These are phyloP conservation scores for Uria aalge DNA, from an alignment of 2,113 vertebrate genomes.

Conservation along the genomic window DNA sequence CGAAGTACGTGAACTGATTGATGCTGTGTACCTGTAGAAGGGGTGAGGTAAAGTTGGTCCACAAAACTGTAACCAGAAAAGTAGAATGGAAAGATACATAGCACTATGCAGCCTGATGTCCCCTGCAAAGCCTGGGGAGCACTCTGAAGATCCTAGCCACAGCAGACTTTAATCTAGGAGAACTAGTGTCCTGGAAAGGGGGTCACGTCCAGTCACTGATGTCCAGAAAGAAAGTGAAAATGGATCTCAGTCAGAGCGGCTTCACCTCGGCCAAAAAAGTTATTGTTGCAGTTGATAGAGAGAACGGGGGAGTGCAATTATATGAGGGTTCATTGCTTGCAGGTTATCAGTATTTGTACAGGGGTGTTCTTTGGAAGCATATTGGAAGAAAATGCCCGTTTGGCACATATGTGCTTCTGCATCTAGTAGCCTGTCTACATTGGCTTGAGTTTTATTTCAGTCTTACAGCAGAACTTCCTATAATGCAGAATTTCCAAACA, in stretches of 20 bases:
- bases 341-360: neutral
- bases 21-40: neutral
- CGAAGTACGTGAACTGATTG: rapidly evolving
- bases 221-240: neutral
- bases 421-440: neutral
- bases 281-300: neutral
- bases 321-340: neutral
- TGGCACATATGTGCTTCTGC: neutral
- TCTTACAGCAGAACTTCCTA: neutral
- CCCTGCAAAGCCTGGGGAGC: neutral
- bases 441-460: neutral
- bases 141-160: neutral
- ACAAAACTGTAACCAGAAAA: neutral
- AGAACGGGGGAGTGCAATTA: neutral
- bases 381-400: neutral
- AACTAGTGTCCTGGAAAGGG: neutral
- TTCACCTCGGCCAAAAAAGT: neutral
- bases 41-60: neutral
- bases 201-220: neutral
- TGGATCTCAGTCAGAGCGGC: neutral
- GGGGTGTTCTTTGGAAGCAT: neutral
- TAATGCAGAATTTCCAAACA: neutral
- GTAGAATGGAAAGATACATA: neutral
- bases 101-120: neutral
- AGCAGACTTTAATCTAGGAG: neutral